phyloP scores from a whole-genome alignment of 2,888 invertebrate genomes.

The Coelopa pilipes region DNA sequence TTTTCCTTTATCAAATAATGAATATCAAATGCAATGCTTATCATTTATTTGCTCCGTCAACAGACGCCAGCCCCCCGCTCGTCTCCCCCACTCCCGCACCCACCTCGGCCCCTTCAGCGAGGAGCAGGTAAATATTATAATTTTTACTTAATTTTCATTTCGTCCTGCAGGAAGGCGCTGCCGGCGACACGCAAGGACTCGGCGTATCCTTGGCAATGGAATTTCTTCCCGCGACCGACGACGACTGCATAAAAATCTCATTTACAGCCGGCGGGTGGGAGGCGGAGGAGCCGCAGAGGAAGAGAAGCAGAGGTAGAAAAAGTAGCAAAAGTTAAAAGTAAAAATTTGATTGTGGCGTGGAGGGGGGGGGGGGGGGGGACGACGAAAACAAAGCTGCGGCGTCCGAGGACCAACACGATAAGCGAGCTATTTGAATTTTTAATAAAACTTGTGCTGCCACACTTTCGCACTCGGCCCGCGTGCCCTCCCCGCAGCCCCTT shows the following conservation, averaged over 20 bases:
- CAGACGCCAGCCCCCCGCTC: conserved; percentile 6
- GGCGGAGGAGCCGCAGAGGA: neutral
- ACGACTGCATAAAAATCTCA: conserved; percentile 32
- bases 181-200: neutral
- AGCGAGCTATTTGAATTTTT: conserved; percentile 45
- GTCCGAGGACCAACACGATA: conserved; percentile 34
- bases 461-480: neutral
- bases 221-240: conserved; percentile 5
- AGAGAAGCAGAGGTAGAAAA: neutral
- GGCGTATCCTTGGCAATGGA: conserved; percentile 30
- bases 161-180: conserved; percentile 27
- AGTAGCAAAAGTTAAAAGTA: conserved; percentile 18
- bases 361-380: neutral
- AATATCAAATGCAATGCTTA: conserved; percentile 52
- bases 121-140: conserved; percentile 39
- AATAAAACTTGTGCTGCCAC: conserved; percentile 40
- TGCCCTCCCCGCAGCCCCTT: neutral
- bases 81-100: too few relatives aligned
- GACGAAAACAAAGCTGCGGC: conserved; percentile 25
- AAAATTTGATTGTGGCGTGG: conserved; percentile 22
- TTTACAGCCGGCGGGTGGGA: conserved; percentile 15
- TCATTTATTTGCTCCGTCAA: conserved; percentile 48
- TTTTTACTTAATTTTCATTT: conserved; percentile 44
- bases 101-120: neutral
- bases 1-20: conserved; percentile 49